These are phyloP conservation scores for Seira ritae DNA, from an alignment of 2,888 invertebrate species.

Conservation along the genomic window DNA sequence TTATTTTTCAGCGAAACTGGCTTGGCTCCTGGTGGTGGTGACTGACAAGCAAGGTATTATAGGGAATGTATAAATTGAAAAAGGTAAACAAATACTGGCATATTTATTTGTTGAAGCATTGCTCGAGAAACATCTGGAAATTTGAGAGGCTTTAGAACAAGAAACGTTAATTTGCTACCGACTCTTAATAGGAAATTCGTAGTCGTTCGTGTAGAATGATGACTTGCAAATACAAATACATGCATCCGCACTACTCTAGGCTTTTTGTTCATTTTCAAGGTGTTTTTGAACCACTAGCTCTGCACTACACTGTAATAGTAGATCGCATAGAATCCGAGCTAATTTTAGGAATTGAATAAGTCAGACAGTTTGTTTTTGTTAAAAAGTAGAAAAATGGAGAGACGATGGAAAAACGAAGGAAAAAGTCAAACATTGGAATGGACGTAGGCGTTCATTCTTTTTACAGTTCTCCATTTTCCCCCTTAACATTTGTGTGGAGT, in stretches of 20 bases:
- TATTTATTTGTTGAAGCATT: slow-evolving; percentile 52
- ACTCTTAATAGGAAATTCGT: slow-evolving; percentile 10
- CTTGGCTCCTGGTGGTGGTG: too few species aligned
- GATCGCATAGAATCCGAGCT: neutral
- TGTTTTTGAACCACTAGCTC: neutral
- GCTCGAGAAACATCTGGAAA: slow-evolving; percentile 32
- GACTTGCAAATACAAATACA: neutral
- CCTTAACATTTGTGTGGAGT: neutral
- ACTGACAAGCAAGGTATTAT: neutral
- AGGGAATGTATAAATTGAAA: slow-evolving; percentile 31
- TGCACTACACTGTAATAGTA: neutral
- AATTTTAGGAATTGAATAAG: slow-evolving; percentile 29
- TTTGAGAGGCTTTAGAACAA: slow-evolving; percentile 11
- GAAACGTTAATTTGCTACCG: neutral
- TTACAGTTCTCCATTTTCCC: neutral
- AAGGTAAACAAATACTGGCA: slow-evolving; percentile 56
- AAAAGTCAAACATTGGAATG: too few species aligned
- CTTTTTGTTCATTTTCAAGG: neutral
- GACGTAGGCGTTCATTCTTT: neutral
- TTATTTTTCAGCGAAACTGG: neutral
- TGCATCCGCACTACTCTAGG: neutral
- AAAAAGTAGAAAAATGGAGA: neutral
- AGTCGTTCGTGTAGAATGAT: neutral
- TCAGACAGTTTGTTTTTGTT: slow-evolving; percentile 24
- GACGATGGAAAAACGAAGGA: too few species aligned